Percentiles rank a stretch among this genome's conserved stretches.
These are phyloP conservation scores for Sylvilagus floridanus DNA, from an alignment of 2,797 vertebrate genomes.

Conservation along the genomic window DNA sequence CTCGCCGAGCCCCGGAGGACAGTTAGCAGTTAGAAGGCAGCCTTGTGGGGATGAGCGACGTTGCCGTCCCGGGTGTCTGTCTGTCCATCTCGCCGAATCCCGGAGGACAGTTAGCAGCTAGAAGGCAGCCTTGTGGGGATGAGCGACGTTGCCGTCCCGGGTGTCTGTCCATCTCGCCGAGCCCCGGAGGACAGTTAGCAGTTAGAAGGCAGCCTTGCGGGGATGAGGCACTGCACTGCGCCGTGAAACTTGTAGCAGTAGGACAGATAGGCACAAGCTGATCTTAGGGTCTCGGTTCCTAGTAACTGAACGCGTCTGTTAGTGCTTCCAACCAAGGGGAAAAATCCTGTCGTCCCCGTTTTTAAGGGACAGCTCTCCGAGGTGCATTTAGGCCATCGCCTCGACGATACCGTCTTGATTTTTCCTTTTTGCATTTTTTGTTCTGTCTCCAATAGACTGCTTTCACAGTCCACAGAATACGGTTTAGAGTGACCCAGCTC, in stretches of 20 bases:
- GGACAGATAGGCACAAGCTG: neutral
- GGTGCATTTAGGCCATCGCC: slow-evolving; percentile 39
- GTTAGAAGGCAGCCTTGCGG: neutral
- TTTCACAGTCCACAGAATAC: neutral
- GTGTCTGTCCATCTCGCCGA: neutral
- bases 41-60: rapidly evolving
- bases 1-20: neutral
- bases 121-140: no score
- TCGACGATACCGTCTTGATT: neutral
- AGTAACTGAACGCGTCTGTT: slow-evolving; percentile 30
- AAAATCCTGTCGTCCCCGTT: slow-evolving; percentile 17
- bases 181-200: neutral
- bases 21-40: neutral
- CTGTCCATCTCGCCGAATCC: neutral
- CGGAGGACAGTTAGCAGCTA: slow-evolving; percentile 11
- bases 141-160: neutral
- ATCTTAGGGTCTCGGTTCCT: neutral
- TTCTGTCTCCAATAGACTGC: neutral
- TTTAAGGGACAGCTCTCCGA: neutral
- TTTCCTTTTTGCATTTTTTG: neutral
- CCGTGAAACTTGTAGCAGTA: slow-evolving; percentile 21
- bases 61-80: slow-evolving; percentile 7
- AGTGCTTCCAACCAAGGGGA: neutral
- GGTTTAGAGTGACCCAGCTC: neutral
- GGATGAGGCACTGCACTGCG: rapidly evolving